Conservation (phyloP, 2,113 vertebrate species). For the Neotoma lepida region DNA sequence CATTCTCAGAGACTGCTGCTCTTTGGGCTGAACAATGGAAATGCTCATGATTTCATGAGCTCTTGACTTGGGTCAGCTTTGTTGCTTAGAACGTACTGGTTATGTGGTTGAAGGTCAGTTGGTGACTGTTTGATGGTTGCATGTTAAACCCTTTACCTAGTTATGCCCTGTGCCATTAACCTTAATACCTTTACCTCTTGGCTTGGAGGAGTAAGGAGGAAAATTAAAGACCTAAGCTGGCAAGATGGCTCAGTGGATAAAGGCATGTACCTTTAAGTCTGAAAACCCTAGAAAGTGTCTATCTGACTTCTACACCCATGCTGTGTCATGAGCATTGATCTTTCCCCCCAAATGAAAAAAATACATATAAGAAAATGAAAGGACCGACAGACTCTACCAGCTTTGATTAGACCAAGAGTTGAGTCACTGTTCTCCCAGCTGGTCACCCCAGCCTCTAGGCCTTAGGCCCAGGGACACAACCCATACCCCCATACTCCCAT, state of each 20-base stretch:
- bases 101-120: not conserved
- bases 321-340: not conserved
- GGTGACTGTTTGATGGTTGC: not conserved
- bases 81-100: not conserved
- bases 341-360: not conserved
- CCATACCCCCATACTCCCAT: too few species aligned
- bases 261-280: not conserved
- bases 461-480: too few species aligned
- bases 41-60: not conserved
- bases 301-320: not conserved
- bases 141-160: not conserved
- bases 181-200: not conserved
- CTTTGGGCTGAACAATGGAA: constrained; percentile 8
- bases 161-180: not conserved
- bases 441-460: too few species aligned
- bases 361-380: not conserved
- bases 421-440: too few species aligned
- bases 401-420: too few species aligned
- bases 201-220: not conserved
- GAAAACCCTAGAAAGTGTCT: not conserved
- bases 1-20: constrained; percentile 12
- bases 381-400: too few species aligned
- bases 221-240: not conserved
- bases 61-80: not conserved
- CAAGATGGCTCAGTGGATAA: not conserved